These are phyloP conservation scores for Antedon mediterranea DNA, from an alignment of 53 echinoderm and acorn worm species.

Conservation along the genomic window DNA sequence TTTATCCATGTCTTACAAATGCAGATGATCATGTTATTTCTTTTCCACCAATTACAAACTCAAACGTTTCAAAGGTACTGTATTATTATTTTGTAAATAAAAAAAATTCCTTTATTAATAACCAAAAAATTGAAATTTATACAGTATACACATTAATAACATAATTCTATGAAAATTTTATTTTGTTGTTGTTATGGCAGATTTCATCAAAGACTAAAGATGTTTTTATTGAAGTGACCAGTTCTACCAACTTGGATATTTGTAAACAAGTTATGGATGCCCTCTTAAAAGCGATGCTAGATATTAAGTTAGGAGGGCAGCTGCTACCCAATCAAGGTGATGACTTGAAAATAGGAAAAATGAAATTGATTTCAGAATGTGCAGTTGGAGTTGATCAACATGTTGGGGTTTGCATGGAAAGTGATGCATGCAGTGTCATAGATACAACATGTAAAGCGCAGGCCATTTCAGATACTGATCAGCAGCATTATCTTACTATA, in stretches of 20 bases:
- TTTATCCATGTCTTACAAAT: constrained; percentile 55
- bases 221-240: constrained; percentile 83
- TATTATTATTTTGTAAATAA: too few relatives aligned
- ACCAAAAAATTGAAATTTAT: neutral
- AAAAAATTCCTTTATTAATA: too few relatives aligned
- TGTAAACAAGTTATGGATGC: constrained; percentile 84
- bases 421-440: neutral
- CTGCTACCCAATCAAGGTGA: neutral
- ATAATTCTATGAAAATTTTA: neutral
- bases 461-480: neutral
- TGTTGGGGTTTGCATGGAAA: neutral
- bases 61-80: constrained; percentile 88
- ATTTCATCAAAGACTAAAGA: constrained; percentile 57
- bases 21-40: constrained; percentile 73
- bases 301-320: constrained; percentile 26
- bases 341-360: neutral
- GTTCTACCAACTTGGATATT: constrained; percentile 53
- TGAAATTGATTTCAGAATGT: neutral
- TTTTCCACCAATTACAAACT: constrained; percentile 97
- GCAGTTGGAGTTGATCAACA: neutral
- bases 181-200: too few relatives aligned
- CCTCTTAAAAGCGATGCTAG: constrained; percentile 50
- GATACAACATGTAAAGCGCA: neutral
- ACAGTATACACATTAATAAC: neutral
- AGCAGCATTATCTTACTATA: constrained; percentile 18